Evolutionary conservation across 2,113 vertebrate genomes (phyloP).

Genomic region (Sphaerodactylus townsendi): DNA sequence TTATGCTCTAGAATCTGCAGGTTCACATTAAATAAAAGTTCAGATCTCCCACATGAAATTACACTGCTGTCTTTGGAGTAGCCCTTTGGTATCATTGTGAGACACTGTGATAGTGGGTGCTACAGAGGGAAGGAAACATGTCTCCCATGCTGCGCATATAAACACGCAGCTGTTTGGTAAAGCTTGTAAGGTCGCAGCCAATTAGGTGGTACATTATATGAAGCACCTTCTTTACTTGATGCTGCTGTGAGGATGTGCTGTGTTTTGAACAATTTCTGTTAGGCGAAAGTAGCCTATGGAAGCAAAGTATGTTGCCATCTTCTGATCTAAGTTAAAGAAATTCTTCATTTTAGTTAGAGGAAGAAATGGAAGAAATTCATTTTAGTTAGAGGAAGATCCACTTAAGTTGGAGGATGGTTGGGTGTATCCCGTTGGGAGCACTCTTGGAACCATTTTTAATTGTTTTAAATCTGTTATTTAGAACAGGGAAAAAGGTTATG

Average conservation of each 20-base stretch:
- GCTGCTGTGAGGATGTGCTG: background rate
- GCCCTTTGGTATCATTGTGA: background rate
- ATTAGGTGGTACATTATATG: background rate
- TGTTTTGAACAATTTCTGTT: background rate
- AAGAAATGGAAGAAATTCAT: too few relatives aligned
- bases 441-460: background rate
- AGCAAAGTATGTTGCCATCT: background rate
- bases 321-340: too few relatives aligned
- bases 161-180: background rate
- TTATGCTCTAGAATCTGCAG: constrained; percentile 28
- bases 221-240: background rate
- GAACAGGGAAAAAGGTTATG: background rate
- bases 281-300: background rate
- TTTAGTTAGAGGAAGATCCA: too few relatives aligned
- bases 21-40: constrained; percentile 28
- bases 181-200: background rate
- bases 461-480: background rate
- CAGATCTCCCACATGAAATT: background rate
- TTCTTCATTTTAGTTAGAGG: too few relatives aligned
- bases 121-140: background rate
- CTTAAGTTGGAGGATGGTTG: too few relatives aligned
- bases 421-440: too few relatives aligned
- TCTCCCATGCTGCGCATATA: background rate
- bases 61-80: background rate
- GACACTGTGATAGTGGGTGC: background rate